These are phyloP conservation scores for Lepus timidus DNA, from an alignment of 2,113 vertebrate genomes.

Conservation along the genomic window DNA sequence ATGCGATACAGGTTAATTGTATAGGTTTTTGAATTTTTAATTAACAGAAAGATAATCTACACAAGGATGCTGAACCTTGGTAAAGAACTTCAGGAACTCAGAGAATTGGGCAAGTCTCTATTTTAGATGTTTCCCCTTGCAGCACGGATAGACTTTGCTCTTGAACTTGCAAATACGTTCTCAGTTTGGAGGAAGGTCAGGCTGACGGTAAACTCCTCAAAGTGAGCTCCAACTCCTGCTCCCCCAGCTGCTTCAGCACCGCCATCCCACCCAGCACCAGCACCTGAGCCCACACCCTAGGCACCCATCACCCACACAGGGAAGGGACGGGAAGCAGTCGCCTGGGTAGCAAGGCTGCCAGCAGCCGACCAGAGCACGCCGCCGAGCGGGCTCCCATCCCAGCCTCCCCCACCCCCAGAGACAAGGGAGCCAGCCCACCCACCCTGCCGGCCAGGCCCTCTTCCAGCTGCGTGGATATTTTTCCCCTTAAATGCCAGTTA, in stretches of 20 bases:
- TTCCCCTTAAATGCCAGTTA: no score
- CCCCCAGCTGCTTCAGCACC: accelerated
- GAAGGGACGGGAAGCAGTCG: not conserved
- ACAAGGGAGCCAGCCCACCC: not conserved
- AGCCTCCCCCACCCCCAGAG: no score
- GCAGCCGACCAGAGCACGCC: not conserved
- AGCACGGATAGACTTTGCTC: not conserved
- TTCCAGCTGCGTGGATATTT: no score
- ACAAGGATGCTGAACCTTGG: not conserved
- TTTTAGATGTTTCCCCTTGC: not conserved
- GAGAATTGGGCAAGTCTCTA: not conserved
- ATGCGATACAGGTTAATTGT: not conserved
- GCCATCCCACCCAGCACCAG: no score
- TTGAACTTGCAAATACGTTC: not conserved
- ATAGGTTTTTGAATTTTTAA: not conserved
- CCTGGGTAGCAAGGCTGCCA: not conserved
- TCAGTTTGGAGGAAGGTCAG: not conserved
- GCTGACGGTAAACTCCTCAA: not conserved
- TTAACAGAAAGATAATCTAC: not conserved
- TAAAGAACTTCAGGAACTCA: not conserved
- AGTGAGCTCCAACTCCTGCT: not conserved
- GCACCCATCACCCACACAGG: not conserved
- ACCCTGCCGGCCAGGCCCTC: not conserved
- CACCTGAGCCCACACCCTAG: not conserved
- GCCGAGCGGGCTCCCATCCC: not conserved